phyloP scores from a whole-genome alignment of 2,888 invertebrate genomes.

The Nomada lathburiana region DNA sequence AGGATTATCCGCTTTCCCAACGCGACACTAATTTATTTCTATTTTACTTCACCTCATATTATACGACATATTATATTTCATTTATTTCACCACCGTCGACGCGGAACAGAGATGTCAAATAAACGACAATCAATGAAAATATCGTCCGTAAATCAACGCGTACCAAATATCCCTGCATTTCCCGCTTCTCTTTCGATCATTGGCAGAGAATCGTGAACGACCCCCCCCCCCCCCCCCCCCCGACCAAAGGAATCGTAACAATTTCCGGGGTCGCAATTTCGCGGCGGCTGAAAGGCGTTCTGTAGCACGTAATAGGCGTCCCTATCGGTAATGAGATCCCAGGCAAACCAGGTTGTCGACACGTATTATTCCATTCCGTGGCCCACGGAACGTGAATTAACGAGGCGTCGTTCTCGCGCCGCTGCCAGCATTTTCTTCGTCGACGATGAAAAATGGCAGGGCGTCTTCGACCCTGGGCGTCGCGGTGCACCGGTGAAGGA shows the following conservation, averaged over 20 bases:
- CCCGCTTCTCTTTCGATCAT: neutral
- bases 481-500: constrained; percentile 10
- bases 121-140: too few relatives aligned
- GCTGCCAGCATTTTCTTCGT: constrained; percentile 48
- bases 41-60: too few relatives aligned
- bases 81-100: too few relatives aligned
- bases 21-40: too few relatives aligned
- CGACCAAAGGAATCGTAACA: neutral
- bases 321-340: constrained; percentile 69
- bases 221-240: too few relatives aligned
- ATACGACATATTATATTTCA: too few relatives aligned
- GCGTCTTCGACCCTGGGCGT: constrained; percentile 40
- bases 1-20: too few relatives aligned
- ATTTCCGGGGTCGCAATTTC: constrained; percentile 24
- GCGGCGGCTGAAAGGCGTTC: constrained; percentile 20
- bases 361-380: constrained; percentile 60
- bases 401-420: constrained; percentile 62
- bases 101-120: too few relatives aligned
- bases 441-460: constrained; percentile 68
- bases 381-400: constrained; percentile 63
- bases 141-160: too few relatives aligned
- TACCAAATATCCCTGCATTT: too few relatives aligned
- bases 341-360: constrained; percentile 47
- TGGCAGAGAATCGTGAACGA: neutral
- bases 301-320: constrained; percentile 50